Base-by-base conservation (phyloP, 2,113 vertebrate genomes). In the Vimba vimba region DNA sequence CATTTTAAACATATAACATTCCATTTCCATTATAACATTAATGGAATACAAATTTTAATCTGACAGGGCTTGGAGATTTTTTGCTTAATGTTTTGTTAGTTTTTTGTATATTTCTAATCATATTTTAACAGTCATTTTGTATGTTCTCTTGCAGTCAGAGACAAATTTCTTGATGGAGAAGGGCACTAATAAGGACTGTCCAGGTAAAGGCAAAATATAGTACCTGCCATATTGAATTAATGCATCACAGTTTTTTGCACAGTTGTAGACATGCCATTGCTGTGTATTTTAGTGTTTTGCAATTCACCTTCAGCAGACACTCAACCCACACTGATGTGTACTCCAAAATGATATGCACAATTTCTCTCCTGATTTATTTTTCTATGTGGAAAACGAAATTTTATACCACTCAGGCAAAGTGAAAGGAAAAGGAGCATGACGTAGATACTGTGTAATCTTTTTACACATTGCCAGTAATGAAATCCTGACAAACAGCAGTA, bases 401-500 rank as follows among this genome's bases (percentile, higher is more conserved):
- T 82, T 84, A 82, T 75, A 60, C 25, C 76, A 45, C 52, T 59
- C 25, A 60, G 79, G 73, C 36, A 64, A 84, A 84, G 73, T 85
- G 30, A 89, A 87, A 84, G 62, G 23, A 86, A 87, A 81, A 57
- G 45, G 74, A 59, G 85, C 87, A 76, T 86, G 81, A 88, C 79
- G 86, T 87, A 88, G 85, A 90, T 89, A 86, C 85, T 59, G 84
- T 90, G 86, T 91, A 90, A 91, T 91, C 88, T 83, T 87, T 89
- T 89, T 89, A 90, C 76, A 73, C 87, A 88, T 88, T 76, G 69
- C 86, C 80, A 82, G 73, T 84, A 91, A 89, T 92, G 88, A 90
- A 87, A 88, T 36, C 75, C 71, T 77, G 57, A 88, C 86, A 82
- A 88, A 88, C 85, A 79, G 47, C 64, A 73, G 36, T 33, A 85